These are phyloP conservation scores for Anthoscopus minutus DNA, from an alignment of 2,113 vertebrate genomes.

Conservation along the genomic window DNA sequence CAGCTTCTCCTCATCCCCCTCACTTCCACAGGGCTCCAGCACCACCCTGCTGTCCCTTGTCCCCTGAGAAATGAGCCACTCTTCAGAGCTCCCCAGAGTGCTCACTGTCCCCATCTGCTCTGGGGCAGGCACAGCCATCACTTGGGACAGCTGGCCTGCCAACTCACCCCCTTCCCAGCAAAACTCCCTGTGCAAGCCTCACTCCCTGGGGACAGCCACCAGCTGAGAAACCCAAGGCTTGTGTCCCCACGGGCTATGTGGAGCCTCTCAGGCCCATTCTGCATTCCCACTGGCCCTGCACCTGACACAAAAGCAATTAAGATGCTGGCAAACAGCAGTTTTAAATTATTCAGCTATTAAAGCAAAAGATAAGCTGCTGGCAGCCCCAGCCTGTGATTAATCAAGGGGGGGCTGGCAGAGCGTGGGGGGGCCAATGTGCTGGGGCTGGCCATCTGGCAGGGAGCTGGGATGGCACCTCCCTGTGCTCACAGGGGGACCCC, in stretches of 20 bases:
- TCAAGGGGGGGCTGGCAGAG: constrained; percentile 36
- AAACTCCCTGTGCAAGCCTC: not conserved
- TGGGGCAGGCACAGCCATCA: not conserved
- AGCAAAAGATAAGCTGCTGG: constrained; percentile 71
- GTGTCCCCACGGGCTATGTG: accelerated
- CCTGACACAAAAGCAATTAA: constrained; percentile 75
- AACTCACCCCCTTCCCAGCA: not conserved
- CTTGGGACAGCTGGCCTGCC: not conserved
- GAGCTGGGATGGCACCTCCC: not conserved
- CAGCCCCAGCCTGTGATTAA: constrained; percentile 70
- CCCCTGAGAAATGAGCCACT: not conserved
- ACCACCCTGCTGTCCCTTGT: not conserved
- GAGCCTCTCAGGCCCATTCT: constrained; percentile 31
- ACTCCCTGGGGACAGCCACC: not conserved
- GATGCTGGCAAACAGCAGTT: constrained; percentile 53
- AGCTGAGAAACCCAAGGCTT: not conserved
- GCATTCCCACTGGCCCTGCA: constrained; percentile 50
- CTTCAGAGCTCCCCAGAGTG: not conserved
- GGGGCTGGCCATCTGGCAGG: accelerated
- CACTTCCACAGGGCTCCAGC: accelerated
- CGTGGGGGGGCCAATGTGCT: accelerated
- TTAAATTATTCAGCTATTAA: constrained; percentile 79
- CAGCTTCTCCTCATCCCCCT: not conserved
- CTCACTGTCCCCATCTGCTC: not conserved
- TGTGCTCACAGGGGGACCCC: not conserved